Conservation (phyloP, 2,797 vertebrate species). For the Cyprinodon diabolis region DNA sequence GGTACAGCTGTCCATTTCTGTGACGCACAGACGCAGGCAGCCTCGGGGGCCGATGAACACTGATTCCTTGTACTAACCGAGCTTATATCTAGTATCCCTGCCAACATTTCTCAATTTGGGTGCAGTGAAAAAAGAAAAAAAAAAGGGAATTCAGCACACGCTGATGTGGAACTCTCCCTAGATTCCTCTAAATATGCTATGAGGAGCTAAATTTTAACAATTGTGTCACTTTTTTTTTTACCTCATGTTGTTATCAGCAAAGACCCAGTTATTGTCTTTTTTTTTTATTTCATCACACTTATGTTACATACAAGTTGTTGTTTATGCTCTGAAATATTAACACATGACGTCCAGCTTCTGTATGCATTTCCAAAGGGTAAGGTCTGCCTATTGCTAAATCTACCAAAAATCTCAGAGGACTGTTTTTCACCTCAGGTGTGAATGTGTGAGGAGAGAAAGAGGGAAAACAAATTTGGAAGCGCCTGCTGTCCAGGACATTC, state of each 20-base stretch:
- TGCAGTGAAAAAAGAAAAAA: constrained; percentile 53
- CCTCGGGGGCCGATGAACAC: constrained; percentile 66
- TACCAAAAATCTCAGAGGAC: constrained; percentile 48
- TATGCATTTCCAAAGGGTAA: constrained; percentile 51
- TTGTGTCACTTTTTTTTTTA: constrained; percentile 27
- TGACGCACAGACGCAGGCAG: constrained; percentile 58
- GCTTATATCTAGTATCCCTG: constrained; percentile 54
- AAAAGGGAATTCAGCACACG: constrained; percentile 22
- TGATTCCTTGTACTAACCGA: constrained; percentile 72
- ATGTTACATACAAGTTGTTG: constrained; percentile 27
- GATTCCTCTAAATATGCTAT: constrained; percentile 58
- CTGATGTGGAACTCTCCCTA: constrained; percentile 56
- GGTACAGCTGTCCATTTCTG: constrained; percentile 78
- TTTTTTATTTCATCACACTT: constrained; percentile 9
- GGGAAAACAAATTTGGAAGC: constrained; percentile 59
- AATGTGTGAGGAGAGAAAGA: constrained; percentile 47
- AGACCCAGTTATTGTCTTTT: constrained; percentile 4
- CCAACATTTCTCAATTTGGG: constrained; percentile 68
- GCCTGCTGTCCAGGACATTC: constrained; percentile 59
- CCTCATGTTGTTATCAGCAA: constrained; percentile 26
- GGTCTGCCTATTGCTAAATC: constrained; percentile 44
- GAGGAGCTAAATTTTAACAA: constrained; percentile 39
- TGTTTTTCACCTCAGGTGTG: constrained; percentile 70
- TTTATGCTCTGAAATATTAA: constrained; percentile 34
- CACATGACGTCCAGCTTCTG: constrained; percentile 38